These are phyloP conservation scores for Rhysida immarginata DNA, from an alignment of 1,140 invertebrate species.

Conservation along the genomic window DNA sequence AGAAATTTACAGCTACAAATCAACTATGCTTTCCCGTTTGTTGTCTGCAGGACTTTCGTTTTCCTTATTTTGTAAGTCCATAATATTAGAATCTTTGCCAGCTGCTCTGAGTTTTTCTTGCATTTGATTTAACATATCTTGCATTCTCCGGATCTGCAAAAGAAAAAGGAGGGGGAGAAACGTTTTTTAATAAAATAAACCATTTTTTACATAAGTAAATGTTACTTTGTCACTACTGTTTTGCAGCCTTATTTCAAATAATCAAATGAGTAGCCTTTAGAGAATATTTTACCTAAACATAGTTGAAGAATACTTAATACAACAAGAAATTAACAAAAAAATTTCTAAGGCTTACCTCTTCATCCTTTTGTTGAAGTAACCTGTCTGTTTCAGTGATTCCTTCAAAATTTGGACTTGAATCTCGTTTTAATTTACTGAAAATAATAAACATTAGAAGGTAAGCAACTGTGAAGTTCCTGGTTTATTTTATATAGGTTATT, in stretches of 20 bases:
- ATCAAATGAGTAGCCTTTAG: no score
- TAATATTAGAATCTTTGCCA: constrained; percentile 27
- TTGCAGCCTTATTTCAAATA: no score
- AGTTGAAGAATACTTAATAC: no score
- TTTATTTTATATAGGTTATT: no score
- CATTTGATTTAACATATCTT: constrained; percentile 92
- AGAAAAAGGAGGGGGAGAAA: no score
- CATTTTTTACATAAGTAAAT: no score
- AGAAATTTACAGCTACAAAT: constrained; percentile 9
- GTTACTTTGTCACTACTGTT: no score
- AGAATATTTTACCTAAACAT: no score
- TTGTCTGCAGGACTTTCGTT: background rate
- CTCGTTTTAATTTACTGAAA: constrained; percentile 65
- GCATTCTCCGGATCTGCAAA: constrained; percentile 88
- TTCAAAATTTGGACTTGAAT: constrained; percentile 52
- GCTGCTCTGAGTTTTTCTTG: constrained; percentile 82
- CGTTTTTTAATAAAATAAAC: no score
- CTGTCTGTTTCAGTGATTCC: constrained; percentile 68
- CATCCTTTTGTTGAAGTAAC: constrained; percentile 75
- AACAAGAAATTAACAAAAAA: background rate
- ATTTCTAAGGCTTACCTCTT: constrained; percentile 57
- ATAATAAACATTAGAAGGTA: no score
- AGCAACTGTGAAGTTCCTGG: no score
- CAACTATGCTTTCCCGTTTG: constrained; percentile 7
- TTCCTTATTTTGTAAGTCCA: background rate